Base-by-base conservation (phyloP, 2,888 invertebrate genomes). In the Drosophila cracens region DNA sequence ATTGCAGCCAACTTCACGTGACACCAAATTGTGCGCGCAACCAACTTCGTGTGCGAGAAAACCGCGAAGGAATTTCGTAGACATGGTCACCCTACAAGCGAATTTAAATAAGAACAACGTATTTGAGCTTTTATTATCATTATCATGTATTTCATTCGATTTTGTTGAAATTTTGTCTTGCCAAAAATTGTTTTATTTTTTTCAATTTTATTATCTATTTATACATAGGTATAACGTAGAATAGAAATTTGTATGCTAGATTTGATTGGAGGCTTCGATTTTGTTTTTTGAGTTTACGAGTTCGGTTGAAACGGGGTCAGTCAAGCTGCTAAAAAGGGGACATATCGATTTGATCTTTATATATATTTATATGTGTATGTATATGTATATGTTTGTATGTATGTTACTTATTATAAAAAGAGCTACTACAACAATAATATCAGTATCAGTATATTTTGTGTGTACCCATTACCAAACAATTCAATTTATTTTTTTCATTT, bases 391-490 rank as follows among this genome's bases (percentile, higher is more conserved):
- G 43, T 64, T 34, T 68, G 46, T 74, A 46, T 75, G 63, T 70
- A 29, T 57, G 70, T 70, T 76, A 59, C 72, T 74, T 63, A 69
- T 54, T 65, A 58, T 74, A 77, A 89, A 86, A 87, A 75, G 83
- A 79, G 53, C 83, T 86, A 88, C 87, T 83, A 87, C 89, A 90
- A 89, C 88, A 85, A 82, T 89, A 81, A 87, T 91, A 88, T 91
- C 82, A 79, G 76, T 84, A 84, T 87, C 76, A 81, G 81, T 84
- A 82, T 29, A 33, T 70, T 71, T 62, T 71, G 66, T 69, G 80
- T 90, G 87, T 87, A 87, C 79, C 79, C 90, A 83, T 73, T 79
- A 83, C 82, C 85, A 83, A 83, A 75, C 82, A 70, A 60, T 70
- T 78, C 67, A 63, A 64, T 67, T 76, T 64, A 74, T 51, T 69